Evolutionary conservation across 2,797 vertebrate species (phyloP).

Genomic region (Ataeniobius toweri): DNA sequence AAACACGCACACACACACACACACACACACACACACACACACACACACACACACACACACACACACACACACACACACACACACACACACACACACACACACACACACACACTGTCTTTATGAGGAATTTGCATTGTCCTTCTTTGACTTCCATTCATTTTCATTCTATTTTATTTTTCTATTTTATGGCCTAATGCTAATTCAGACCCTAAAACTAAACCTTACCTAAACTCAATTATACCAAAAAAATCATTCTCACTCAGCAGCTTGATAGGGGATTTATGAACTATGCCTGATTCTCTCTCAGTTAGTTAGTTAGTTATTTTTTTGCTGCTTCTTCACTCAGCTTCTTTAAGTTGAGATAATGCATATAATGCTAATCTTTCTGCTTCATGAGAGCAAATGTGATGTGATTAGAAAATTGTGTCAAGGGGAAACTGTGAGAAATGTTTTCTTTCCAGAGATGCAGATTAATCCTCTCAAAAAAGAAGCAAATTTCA

Average conservation of each 20-base stretch:
- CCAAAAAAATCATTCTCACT: no score
- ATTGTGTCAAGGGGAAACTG: background rate
- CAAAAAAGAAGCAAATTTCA: background rate
- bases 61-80: background rate
- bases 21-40: no score
- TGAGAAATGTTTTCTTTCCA: conserved; percentile 7
- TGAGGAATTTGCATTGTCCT: no score
- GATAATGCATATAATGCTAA: conserved; percentile 13
- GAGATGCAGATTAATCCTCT: conserved; percentile 8
- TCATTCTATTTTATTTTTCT: no score
- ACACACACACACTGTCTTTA: no score
- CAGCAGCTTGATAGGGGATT: conserved; percentile 9
- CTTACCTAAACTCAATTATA: no score
- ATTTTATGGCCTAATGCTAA: no score
- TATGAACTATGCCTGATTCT: conserved; percentile 31
- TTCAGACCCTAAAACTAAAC: no score
- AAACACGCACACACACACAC: background rate
- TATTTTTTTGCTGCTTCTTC: background rate
- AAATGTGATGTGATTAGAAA: conserved; percentile 17
- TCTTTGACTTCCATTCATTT: no score
- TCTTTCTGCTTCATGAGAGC: conserved; percentile 11
- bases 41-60: no score
- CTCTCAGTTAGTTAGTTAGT: conserved; percentile 1
- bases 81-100: background rate
- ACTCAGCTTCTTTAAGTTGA: background rate